Evolutionary conservation across 1,140 invertebrate species (phyloP).

Genomic region (Gonioctena quinquepunctata): DNA sequence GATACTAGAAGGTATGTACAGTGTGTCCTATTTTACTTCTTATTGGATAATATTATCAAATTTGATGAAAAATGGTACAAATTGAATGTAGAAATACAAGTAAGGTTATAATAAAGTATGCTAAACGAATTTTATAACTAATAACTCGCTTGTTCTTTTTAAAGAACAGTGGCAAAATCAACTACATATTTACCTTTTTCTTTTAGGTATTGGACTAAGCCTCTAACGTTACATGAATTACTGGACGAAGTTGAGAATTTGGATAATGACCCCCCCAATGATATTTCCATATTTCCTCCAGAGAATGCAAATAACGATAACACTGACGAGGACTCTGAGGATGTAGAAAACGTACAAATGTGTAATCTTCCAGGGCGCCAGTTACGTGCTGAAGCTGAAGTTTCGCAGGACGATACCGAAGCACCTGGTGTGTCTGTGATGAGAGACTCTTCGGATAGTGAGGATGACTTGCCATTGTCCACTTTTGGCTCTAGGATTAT

Average conservation of each 20-base stretch:
- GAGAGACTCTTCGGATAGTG: conserved; percentile 10
- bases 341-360: conserved; percentile 27
- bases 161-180: conserved; percentile 17
- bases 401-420: neutral
- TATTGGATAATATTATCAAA: too few species aligned
- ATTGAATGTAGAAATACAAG: neutral
- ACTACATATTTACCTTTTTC: conserved; percentile 11
- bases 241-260: conserved; percentile 23
- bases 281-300: conserved; percentile 24
- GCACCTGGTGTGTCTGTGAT: neutral
- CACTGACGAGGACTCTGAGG: conserved; percentile 30
- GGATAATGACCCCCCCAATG: conserved; percentile 9
- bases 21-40: too few species aligned
- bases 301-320: conserved; percentile 10
- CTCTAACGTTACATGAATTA: conserved; percentile 22
- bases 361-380: conserved; percentile 21
- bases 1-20: too few species aligned
- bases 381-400: conserved; percentile 14
- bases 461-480: conserved; percentile 23
- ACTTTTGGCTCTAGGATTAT: neutral
- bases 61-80: neutral
- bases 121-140: neutral
- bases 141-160: conserved; percentile 11
- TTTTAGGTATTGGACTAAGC: conserved; percentile 24
- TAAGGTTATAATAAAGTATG: neutral